Evolutionary conservation across 2,888 invertebrate species (phyloP), one percentile per base, ranked within the genome.

Genomic region (Odontocerum albicorne): DNA sequence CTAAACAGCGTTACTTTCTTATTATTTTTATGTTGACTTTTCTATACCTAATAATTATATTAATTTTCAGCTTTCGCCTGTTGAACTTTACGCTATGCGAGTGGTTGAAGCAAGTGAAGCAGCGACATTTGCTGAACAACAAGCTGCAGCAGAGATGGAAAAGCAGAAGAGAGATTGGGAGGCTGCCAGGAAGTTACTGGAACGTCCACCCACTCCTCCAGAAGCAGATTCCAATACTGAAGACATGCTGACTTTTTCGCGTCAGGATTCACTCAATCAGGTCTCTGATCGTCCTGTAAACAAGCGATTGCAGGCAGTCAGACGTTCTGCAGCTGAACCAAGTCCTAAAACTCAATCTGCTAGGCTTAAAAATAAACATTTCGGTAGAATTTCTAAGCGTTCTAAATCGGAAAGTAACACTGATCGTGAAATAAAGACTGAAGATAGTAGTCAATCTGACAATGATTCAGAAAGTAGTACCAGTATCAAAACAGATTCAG

Each of bases 61-160:
- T n/a, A n/a, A n/a, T n/a, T 67, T 70, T 38, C 77, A 98, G 96
- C 74, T 98, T 60, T 89, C 90, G 27, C 93, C 96, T 1, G 88
- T 99, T 59, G 98, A 99, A 75, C 85, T 90, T 49, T 98, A 96
- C 74, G 98, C 98, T 12, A 92, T 98, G 85, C 84, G 86, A 16
- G 88, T 93, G 67, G 88, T 97, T 64, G 98, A 98, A 74, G 84
- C 87, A 63, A 88, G 92, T 51, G 88, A 91, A 71, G 83, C 83
- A n/a, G 86, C 85, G 77, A 87, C 88, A 12, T 84, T 83, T 66
- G 90, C 90, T 1, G 95, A 96, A 66, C 93, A 95, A 65, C 89
- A 88, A 33, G 96, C 95, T 12, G 94, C 95, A 71, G 90, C 89
- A 39, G 92, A 92, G 70, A 85, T 93, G 44, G 91, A 91, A 67